Base-by-base conservation (phyloP, 2,888 invertebrate genomes). In the Plutella xylostella region DNA sequence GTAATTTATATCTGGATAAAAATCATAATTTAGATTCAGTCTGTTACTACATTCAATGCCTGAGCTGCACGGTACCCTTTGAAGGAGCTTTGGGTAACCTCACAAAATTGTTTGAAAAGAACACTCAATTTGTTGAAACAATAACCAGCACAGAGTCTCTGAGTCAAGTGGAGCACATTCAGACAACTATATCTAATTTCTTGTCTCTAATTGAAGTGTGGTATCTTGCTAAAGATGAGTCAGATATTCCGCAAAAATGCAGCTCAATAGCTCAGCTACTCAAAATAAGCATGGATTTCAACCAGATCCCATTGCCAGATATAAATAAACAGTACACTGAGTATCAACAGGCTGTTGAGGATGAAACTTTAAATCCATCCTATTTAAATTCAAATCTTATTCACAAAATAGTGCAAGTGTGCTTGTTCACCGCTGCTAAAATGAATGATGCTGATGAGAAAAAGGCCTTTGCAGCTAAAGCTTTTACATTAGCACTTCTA, bases 51-150 rank as follows among this genome's bases (percentile, higher is more conserved):
- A 89, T 97, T 56, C 89, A 95, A 72, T 96, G 97, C 67, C 83
- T 90, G 50, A 87, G 87, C 50, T 92, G 94, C 68, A 82, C 87
- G 49, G 86, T 90, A 57, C 89, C 92, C 30, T 97, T 97, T 84
- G 95, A 96, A 60, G 93, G 96, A 34, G 95, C 96, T 15, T 90
- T 92, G 60, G 93, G 92, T 37, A 97, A 97, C 75, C 80, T 97
- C 39, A 88, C 87, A 45, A 89, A 92, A 61, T 79, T 91, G 50
- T 89, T 91, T 68, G 89, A 89, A 52, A 87, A 90, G 61, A 91
- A 90, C 65, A 82, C 85, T 1, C 88, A 88, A 56, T 87, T 85
- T 62, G 74, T 87, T 56, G 88, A 89, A 46, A 53, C 72, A 38
- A 63, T 85, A 19, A 84, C 85, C 58, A 79, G 63, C 61, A 72